Evolutionary conservation across 2,113 vertebrate genomes (phyloP).

Genomic region (Anoura caudifer): DNA sequence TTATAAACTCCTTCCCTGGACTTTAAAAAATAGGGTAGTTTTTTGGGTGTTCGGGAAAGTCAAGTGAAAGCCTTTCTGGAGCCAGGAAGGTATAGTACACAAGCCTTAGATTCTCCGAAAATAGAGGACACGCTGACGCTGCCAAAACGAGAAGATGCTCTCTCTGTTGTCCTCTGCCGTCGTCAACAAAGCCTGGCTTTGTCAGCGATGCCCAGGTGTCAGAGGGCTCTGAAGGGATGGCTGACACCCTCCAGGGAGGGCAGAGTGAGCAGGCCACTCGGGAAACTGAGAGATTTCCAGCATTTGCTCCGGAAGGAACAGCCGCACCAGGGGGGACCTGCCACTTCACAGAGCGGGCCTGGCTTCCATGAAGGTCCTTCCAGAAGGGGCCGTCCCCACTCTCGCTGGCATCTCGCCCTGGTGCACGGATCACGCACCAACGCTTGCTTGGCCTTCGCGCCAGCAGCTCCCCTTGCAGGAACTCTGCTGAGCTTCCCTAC

Average conservation of each 20-base stretch:
- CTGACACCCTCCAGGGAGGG: background rate
- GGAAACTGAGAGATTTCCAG: background rate
- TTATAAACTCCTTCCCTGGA: background rate
- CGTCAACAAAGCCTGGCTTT: background rate
- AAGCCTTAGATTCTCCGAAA: background rate
- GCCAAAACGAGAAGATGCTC: background rate
- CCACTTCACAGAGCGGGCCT: background rate
- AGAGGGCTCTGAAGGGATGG: background rate
- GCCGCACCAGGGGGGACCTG: background rate
- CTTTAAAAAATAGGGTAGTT: background rate
- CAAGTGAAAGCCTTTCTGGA: background rate
- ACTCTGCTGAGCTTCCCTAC: constrained; percentile 61
- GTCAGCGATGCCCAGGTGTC: background rate
- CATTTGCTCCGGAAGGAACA: background rate
- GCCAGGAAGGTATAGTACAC: background rate
- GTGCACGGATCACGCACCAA: background rate
- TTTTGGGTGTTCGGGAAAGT: background rate
- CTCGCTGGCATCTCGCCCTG: background rate
- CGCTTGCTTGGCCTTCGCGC: constrained; percentile 29
- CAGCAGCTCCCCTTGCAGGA: background rate
- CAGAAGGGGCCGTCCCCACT: background rate
- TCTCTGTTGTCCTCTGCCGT: background rate
- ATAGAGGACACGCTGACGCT: background rate
- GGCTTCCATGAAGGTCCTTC: background rate
- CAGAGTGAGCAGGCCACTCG: background rate